These are phyloP conservation scores for Caenorhabditis japonica DNA, from an alignment of 2,888 invertebrate genomes.

Conservation along the genomic window DNA sequence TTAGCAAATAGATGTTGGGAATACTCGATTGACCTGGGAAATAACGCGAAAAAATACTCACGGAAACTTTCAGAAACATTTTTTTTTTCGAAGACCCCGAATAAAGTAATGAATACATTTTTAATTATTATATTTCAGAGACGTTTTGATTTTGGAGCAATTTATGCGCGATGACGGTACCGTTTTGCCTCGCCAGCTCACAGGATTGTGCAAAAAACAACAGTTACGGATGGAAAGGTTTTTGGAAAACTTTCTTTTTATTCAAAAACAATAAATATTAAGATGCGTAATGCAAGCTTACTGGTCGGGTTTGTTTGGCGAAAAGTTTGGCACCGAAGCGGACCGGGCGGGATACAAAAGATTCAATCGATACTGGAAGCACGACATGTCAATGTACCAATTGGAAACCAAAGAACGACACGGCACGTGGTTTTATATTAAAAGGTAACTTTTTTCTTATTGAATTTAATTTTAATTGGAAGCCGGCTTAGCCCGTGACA, in stretches of 20 bases:
- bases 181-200: conserved; percentile 76
- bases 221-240: conserved; percentile 70
- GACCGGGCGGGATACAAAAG: conserved; percentile 75
- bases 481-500: no score
- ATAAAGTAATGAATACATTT: no score
- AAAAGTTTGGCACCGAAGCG: conserved; percentile 70
- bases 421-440: conserved; percentile 75
- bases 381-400: conserved; percentile 74
- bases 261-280: conserved; percentile 2
- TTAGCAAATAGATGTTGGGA: no score
- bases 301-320: conserved; percentile 79
- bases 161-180: conserved; percentile 78
- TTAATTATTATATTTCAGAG: conserved; percentile 62
- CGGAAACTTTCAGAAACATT: neutral
- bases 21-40: no score
- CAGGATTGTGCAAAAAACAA: conserved; percentile 75
- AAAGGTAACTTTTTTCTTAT: conserved; percentile 62
- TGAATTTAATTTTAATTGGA: no score
- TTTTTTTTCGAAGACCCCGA: no score
- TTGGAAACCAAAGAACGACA: conserved; percentile 66
- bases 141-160: conserved; percentile 78
- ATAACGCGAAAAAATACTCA: no score
- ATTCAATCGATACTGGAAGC: conserved; percentile 74
- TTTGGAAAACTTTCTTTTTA: neutral
- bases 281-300: conserved; percentile 77